Percentiles rank a stretch among this genome's conserved stretches.
These are phyloP conservation scores for Parauchenoglanis punctatus DNA, from an alignment of 2,797 vertebrate genomes.

Conservation along the genomic window DNA sequence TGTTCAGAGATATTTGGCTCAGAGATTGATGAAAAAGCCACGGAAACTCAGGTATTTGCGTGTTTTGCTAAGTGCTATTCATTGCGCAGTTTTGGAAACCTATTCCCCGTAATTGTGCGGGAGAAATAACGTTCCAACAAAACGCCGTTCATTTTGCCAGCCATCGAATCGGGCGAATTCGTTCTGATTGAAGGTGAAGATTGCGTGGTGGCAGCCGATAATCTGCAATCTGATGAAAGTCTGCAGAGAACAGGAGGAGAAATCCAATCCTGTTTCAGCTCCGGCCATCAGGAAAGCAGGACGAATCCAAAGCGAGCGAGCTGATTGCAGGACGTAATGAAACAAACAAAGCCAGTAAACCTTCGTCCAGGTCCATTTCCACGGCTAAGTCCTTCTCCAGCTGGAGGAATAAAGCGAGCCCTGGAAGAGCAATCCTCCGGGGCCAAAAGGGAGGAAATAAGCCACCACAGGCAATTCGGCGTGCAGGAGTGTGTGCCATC, in stretches of 20 bases:
- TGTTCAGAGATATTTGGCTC: neutral
- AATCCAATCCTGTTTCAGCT: neutral
- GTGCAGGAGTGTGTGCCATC: neutral
- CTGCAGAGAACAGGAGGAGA: neutral
- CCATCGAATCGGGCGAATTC: neutral
- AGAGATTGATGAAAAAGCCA: neutral
- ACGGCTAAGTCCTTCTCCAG: neutral
- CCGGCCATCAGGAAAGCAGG: neutral
- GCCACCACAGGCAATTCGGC: neutral
- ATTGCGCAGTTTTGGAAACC: neutral
- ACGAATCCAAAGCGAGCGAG: neutral
- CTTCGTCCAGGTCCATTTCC: neutral
- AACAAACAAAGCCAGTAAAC: neutral
- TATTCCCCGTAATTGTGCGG: neutral
- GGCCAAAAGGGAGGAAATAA: neutral
- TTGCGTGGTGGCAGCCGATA: neutral
- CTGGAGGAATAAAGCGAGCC: neutral
- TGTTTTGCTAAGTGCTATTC: neutral
- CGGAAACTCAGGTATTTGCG: neutral
- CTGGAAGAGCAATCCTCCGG: neutral
- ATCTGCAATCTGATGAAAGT: neutral
- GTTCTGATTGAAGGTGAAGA: neutral
- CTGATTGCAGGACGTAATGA: conserved; percentile 17
- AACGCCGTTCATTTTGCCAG: no score
- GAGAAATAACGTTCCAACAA: neutral